Percentiles rank a stretch among this genome's conserved stretches.
These are phyloP conservation scores for Linepithema humile DNA, from an alignment of 1,140 invertebrate genomes.

Conservation along the genomic window DNA sequence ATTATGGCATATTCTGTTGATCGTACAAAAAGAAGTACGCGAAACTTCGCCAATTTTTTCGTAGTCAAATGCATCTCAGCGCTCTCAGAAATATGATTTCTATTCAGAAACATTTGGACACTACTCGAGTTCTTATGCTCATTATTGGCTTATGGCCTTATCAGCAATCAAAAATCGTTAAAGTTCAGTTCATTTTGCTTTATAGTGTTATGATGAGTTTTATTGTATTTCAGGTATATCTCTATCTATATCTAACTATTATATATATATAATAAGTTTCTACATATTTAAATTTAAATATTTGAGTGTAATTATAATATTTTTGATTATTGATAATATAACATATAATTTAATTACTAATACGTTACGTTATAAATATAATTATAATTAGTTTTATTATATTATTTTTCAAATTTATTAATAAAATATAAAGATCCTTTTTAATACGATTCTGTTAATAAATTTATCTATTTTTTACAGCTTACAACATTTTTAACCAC, in stretches of 20 bases:
- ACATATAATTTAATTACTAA: too few species aligned
- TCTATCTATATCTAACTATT: background rate
- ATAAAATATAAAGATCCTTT: too few species aligned
- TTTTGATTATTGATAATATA: too few species aligned
- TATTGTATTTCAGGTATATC: background rate
- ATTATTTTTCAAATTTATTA: too few species aligned
- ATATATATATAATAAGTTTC: background rate
- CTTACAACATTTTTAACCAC: background rate
- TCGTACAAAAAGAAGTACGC: background rate
- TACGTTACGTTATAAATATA: too few species aligned
- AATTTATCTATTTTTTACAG: background rate
- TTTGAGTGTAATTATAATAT: too few species aligned
- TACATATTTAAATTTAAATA: too few species aligned
- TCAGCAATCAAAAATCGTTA: background rate
- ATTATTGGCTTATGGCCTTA: conserved; percentile 20
- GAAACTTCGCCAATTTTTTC: background rate
- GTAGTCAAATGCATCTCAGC: background rate
- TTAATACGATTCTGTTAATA: background rate
- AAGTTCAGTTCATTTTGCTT: background rate
- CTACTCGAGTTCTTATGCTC: background rate
- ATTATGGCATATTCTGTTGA: background rate
- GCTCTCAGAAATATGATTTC: background rate
- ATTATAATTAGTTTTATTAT: too few species aligned
- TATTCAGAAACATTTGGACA: background rate
- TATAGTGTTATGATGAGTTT: background rate